These are phyloP conservation scores for Brachymystax lenok DNA, from an alignment of 2,797 vertebrate genomes.

Conservation along the genomic window DNA sequence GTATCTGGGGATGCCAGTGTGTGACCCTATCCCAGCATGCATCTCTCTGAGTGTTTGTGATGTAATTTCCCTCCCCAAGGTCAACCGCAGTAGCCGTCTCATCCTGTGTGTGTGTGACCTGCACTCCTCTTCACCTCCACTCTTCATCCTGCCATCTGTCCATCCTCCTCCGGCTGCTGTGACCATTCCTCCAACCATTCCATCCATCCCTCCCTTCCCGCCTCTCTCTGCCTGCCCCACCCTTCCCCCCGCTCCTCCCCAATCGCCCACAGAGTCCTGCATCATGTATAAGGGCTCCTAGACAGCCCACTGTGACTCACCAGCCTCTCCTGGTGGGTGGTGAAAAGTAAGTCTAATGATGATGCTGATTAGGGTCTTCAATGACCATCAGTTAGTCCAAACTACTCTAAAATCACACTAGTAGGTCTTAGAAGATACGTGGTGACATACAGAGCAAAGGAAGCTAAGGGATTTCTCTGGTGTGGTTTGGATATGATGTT, in stretches of 20 bases:
- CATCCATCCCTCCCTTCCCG: constrained; percentile 36
- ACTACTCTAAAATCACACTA: neutral
- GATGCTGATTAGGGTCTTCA: neutral
- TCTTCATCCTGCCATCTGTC: constrained; percentile 51
- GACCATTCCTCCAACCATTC: constrained; percentile 51
- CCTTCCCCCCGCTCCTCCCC: constrained; percentile 29
- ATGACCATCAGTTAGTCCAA: neutral
- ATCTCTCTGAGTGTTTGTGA: constrained; percentile 65
- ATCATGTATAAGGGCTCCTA: constrained; percentile 44
- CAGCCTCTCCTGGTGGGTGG: constrained; percentile 44
- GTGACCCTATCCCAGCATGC: constrained; percentile 64
- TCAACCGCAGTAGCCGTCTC: constrained; percentile 72
- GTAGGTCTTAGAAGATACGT: neutral
- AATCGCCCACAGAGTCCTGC: constrained; percentile 37
- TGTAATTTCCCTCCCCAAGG: constrained; percentile 70
- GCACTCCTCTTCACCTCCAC: constrained; percentile 43
- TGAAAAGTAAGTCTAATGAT: constrained; percentile 57
- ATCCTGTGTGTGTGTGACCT: constrained; percentile 55
- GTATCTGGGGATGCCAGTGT: constrained; percentile 35
- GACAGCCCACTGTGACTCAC: constrained; percentile 45
- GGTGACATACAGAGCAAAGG: neutral
- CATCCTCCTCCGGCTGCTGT: constrained; percentile 50
- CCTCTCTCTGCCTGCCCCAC: constrained; percentile 33
- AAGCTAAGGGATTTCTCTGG: neutral
- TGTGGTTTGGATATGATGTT: neutral